Percentiles rank a stretch among this genome's conserved stretches.
These are phyloP conservation scores for Cephus rjabovi DNA, from an alignment of 2,888 invertebrate species.

Conservation along the genomic window DNA sequence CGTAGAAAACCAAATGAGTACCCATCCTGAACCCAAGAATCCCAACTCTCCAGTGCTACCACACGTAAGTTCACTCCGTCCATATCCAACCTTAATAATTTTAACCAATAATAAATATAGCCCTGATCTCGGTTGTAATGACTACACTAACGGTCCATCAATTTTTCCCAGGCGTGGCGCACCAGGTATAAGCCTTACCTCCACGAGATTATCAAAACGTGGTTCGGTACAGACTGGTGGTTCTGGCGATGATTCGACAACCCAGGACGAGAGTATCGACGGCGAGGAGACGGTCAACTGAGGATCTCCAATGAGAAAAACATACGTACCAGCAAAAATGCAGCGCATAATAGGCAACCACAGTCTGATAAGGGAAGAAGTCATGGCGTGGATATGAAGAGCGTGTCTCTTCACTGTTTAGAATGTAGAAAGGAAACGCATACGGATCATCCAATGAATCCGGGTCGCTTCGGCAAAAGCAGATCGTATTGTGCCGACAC, in stretches of 20 bases:
- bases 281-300: constrained; percentile 76
- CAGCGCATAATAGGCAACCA: constrained; percentile 35
- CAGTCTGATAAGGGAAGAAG: constrained; percentile 13
- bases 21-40: not conserved
- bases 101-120: not conserved
- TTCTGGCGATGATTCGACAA: constrained; percentile 81
- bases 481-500: not conserved
- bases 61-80: not conserved
- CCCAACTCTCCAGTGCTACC: not conserved
- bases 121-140: not conserved
- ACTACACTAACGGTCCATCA: not conserved
- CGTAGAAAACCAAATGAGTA: not conserved
- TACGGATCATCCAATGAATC: not conserved
- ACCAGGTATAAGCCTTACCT: constrained; percentile 72
- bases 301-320: constrained; percentile 28
- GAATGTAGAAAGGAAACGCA: not conserved
- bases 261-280: constrained; percentile 82
- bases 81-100: not conserved
- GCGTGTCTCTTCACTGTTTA: not conserved
- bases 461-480: not conserved
- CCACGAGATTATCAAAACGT: constrained; percentile 77
- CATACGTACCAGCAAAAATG: constrained; percentile 11
- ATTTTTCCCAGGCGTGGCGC: constrained; percentile 67
- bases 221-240: constrained; percentile 77
- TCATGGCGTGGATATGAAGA: not conserved